Evolutionary conservation across 2,888 invertebrate genomes (phyloP), one percentile per base, ranked within the genome.

Genomic region (Stenodema calcarata): DNA sequence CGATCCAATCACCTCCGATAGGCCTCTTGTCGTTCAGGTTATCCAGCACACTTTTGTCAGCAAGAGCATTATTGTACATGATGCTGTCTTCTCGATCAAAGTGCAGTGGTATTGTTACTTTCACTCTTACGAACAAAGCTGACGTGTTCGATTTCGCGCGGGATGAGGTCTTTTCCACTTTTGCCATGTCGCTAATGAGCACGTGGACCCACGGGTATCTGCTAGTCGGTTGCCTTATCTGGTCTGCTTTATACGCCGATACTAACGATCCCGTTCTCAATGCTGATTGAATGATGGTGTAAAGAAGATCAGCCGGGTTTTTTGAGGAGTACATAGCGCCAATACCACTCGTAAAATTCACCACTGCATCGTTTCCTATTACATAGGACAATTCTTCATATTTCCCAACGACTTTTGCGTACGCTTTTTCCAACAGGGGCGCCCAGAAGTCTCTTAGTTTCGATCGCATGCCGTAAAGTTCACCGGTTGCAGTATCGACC

Each of bases 351-450:
- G 78, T 78, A 18, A 78, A 23, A 18, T 41, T 41, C 47, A 14
- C 44, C 16, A 78, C 12, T 1, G 78, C 78, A 18, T 78, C 78
- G 14, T 78, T 44, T 9, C 42, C 35, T 1, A 27, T 4, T 6
- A 78, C 35, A 27, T 35, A 47, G 2, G 27, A 1, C 4, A 78
- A 18, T 14, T 78, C 47, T 18, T 78, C 78, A 44, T 78, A 78
- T 18, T 4, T 44, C 4, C 78, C 78, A 23, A 44, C 16, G 14
- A 78, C 44, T 78, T 78, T 78, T 16, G 78, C 78, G 42, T 42
- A 78, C 6, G 78, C 78, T 42, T 78, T 78, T 78, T 78, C 78
- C n/a, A 78, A 27, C 44, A 78, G 18, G 27, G 78, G 27, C 3
- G 35, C 42, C 78, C 78, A 78, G 23, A 78, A 78, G 44, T 78